phyloP scores from a whole-genome alignment of 2,113 vertebrate genomes.

The Gadus chalcogrammus region DNA sequence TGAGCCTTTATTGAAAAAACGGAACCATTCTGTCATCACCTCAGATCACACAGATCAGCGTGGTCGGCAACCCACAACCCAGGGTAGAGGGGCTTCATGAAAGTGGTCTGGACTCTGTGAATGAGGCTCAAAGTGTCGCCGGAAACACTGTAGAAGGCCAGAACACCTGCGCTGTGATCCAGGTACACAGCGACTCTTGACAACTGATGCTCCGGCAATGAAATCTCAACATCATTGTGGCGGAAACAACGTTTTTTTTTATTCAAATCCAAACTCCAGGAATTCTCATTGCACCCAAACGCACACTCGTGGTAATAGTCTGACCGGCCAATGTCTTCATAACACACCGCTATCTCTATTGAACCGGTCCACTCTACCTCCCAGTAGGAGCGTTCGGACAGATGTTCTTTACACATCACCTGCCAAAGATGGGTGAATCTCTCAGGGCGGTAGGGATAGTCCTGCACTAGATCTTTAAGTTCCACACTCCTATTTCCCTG shows the following conservation, averaged over 20 bases:
- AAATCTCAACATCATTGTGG: neutral
- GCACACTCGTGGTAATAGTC: constrained; percentile 13
- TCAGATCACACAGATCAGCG: too few relatives aligned
- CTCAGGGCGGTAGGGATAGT: constrained; percentile 18
- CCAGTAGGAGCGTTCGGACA: constrained; percentile 26
- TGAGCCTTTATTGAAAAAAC: too few relatives aligned
- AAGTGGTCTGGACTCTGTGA: too few relatives aligned
- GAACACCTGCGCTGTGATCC: too few relatives aligned
- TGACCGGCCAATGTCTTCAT: constrained; percentile 14
- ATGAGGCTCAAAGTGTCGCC: too few relatives aligned
- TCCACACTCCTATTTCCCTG: constrained; percentile 24
- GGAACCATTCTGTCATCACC: too few relatives aligned
- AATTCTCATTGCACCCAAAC: constrained; percentile 30
- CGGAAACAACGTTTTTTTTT: neutral
- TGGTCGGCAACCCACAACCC: too few relatives aligned
- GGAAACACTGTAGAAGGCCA: too few relatives aligned
- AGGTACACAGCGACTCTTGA: too few relatives aligned
- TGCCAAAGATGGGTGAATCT: constrained; percentile 21
- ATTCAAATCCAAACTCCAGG: constrained; percentile 7
- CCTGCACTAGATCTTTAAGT: constrained; percentile 5
- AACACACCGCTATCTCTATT: constrained; percentile 20
- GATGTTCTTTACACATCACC: constrained; percentile 23
- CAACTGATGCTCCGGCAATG: neutral
- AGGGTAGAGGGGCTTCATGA: too few relatives aligned
- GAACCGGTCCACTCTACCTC: constrained; percentile 17